Evolutionary conservation across 1,140 invertebrate genomes (phyloP), one percentile per base, ranked within the genome.

Genomic region (Oppia nitens): DNA sequence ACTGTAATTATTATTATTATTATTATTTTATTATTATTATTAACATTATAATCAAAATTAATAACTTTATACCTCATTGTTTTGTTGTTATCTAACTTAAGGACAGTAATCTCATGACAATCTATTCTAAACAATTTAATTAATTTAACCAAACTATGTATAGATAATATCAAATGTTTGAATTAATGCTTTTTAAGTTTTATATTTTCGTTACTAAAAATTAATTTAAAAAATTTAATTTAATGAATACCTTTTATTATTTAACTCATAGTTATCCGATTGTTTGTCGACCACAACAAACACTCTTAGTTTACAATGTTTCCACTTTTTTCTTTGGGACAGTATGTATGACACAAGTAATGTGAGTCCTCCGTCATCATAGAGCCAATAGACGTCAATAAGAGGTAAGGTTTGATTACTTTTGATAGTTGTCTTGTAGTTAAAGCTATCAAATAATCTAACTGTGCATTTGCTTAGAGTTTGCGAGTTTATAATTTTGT

Each of bases 271-370:
- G 32, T 77, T 63, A 57, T 76, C 74, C 62, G 72, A 70, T 27
- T 81, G 82, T 64, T 85, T 82, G 69, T 87, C 89, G 32, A 84
- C 83, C 57, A 94, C 72, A 29, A 89, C 72, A 63, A 96, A 97
- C 0, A 98, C 88, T 57, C 93, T 77, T 51, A 98, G 73, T 72
- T 86, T 89, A 68, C 87, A 89, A 60, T 79, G 80, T 49, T 81
- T 77, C 87, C 88, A 95, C 68, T 83, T 83, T 26, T 81, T 77
- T 61, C 89, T 77, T 11, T 84, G 92, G 49, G 83, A 87, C 55
- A 97, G 81, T 50, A 98, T 88, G 70, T 95, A 93, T 0, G 92
- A 90, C 58, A 96, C 70, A 21, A 96, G 75, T 65, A 96, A 83
- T 0, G 91, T 94, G 23, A 95, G 74, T 60, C 83, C 77, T 64